Base-by-base conservation (phyloP, 2,888 invertebrate species). In the Hofmannophila pseudospretella region DNA sequence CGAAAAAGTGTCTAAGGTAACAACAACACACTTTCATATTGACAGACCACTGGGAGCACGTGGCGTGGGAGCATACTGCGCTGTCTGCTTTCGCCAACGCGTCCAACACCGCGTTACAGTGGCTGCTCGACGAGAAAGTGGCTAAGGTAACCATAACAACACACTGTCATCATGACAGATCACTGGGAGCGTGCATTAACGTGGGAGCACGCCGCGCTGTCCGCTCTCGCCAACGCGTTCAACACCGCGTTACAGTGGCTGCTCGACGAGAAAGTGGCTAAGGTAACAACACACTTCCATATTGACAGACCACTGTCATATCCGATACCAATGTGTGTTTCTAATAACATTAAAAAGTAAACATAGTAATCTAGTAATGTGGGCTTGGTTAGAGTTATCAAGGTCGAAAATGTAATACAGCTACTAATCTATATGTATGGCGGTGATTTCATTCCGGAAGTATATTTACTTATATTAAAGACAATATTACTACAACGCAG, bases 11-110 rank as follows among this genome's bases (percentile, higher is more conserved):
- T 93, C 91, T 12, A 90, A 91, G 82, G 88, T 87, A 54, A 45
- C 3, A n/a, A n/a, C n/a, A 7, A 3, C 5, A 10, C 25, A 25
- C 25, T 23, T 3, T 8, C n/a, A 20, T 20, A 7, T 7, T n/a
- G n/a, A n/a, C n/a, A n/a, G n/a, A n/a, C n/a, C n/a, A n/a, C 70
- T 96, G 96, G 96, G 96, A 96, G 79, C 92, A 94, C 66, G 93
- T 96, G 46, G 89, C 89, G 41, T 96, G 96, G 94, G 92, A 95
- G 71, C 88, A 88, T 23, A 78, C 86, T 1, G 88, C 88, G 22
- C 79, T 94, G 16, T 84, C 88, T 9, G 77, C 79, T 11, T 85
- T 90, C 26, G 88, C 90, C 26, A 91, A 91, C 61, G 88, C 90
- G 9, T 88, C 87, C 32, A 89, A 88, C 44, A 89, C 89, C 22